phyloP scores from a whole-genome alignment of 2,888 invertebrate species.

The Lymantria dispar region DNA sequence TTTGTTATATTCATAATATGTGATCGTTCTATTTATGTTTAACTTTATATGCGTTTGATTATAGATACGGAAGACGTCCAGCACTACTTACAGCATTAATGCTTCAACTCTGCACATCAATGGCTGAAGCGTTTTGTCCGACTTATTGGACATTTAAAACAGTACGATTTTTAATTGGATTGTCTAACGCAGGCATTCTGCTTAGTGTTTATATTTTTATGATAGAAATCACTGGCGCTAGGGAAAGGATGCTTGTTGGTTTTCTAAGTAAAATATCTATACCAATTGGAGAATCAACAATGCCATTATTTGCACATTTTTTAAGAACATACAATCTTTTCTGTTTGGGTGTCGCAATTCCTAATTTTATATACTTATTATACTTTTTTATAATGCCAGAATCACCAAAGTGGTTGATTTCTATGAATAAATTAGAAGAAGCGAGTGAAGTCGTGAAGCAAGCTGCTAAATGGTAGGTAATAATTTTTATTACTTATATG shows the following conservation, averaged over 20 bases:
- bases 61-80: constrained; percentile 86
- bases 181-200: constrained; percentile 89
- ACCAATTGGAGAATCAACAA: constrained; percentile 82
- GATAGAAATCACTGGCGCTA: constrained; percentile 82
- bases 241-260: constrained; percentile 66
- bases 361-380: constrained; percentile 76
- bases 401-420: constrained; percentile 89
- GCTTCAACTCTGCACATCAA: constrained; percentile 84
- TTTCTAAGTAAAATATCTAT: constrained; percentile 84
- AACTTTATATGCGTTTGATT: too few relatives aligned
- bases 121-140: constrained; percentile 84
- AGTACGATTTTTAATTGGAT: constrained; percentile 84
- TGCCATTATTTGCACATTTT: constrained; percentile 82
- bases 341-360: constrained; percentile 82
- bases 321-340: constrained; percentile 84
- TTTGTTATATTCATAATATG: too few relatives aligned
- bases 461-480: constrained; percentile 76
- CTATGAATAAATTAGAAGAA: constrained; percentile 83
- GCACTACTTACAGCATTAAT: constrained; percentile 84
- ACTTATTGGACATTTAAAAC: constrained; percentile 78
- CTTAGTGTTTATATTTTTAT: constrained; percentile 84
- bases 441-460: constrained; percentile 83
- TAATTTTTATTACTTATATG: neutral
- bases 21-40: too few relatives aligned
- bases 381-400: constrained; percentile 87